Conservation (phyloP, 2,113 vertebrate genomes). For the Bambusicola thoracicus region DNA sequence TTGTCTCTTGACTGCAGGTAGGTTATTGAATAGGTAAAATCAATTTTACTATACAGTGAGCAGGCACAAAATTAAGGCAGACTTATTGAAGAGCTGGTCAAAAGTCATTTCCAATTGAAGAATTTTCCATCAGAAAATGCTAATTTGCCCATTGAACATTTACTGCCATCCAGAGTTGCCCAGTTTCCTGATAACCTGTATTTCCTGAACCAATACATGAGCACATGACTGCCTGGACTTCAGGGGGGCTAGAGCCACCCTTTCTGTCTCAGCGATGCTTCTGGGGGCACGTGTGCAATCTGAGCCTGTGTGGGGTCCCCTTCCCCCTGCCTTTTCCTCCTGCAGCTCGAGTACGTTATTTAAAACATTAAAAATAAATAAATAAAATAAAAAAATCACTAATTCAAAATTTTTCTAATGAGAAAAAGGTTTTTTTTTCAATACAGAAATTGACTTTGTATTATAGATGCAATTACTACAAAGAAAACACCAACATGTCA, state of each 20-base stretch:
- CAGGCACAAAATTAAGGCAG: conserved; percentile 7
- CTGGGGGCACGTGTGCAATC: too few relatives aligned
- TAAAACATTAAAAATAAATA: too few relatives aligned
- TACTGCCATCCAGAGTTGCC: background rate
- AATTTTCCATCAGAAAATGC: conserved; percentile 33
- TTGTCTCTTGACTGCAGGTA: conserved; percentile 25
- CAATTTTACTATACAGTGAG: conserved; percentile 57
- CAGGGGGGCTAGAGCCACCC: too few relatives aligned
- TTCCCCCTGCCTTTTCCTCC: too few relatives aligned
- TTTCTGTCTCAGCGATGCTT: too few relatives aligned
- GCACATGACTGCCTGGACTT: too few relatives aligned
- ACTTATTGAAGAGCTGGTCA: conserved; percentile 20
- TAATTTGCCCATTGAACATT: background rate
- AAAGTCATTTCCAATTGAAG: conserved; percentile 16
- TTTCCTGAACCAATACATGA: too few relatives aligned
- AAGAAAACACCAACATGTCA: background rate
- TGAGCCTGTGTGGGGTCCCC: too few relatives aligned
- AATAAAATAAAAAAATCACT: background rate
- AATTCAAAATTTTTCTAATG: background rate
- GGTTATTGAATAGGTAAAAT: conserved; percentile 50
- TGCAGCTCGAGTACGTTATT: too few relatives aligned
- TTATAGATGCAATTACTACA: background rate
- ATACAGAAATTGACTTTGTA: background rate
- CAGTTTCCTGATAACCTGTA: background rate
- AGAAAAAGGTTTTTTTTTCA: background rate